phyloP scores from a whole-genome alignment of 1,140 invertebrate genomes.

The Drosophila leontia region DNA sequence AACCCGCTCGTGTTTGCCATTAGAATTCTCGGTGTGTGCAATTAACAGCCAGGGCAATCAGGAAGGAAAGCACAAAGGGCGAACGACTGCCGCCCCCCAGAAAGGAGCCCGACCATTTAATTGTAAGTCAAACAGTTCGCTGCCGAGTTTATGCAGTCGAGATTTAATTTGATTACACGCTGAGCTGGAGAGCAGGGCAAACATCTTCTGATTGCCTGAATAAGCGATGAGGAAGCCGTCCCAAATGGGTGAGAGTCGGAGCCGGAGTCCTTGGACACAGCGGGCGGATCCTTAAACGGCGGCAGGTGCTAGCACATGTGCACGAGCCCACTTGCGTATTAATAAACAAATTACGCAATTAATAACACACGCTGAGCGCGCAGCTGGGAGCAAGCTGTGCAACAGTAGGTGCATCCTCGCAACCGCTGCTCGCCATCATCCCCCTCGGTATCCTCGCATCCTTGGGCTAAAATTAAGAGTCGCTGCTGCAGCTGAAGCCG shows the following conservation, averaged over 20 bases:
- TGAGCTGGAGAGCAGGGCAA: constrained; percentile 31
- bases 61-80: constrained; percentile 11
- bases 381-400: constrained; percentile 71
- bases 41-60: constrained; percentile 52
- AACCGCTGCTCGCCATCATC: background rate
- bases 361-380: constrained; percentile 76
- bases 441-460: constrained; percentile 4
- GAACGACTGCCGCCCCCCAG: constrained; percentile 15
- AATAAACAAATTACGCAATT: constrained; percentile 81
- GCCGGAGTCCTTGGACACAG: constrained; percentile 7
- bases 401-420: constrained; percentile 51
- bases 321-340: constrained; percentile 59
- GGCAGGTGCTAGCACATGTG: constrained; percentile 23
- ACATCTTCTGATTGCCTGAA: constrained; percentile 51
- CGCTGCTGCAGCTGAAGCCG: constrained; percentile 7
- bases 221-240: constrained; percentile 36
- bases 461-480: constrained; percentile 24
- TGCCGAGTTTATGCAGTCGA: constrained; percentile 44
- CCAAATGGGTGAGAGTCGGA: background rate
- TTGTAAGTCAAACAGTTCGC: constrained; percentile 70
- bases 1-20: constrained; percentile 70
- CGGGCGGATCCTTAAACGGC: background rate
- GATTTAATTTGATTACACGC: constrained; percentile 65
- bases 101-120: constrained; percentile 49
- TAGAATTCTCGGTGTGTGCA: constrained; percentile 62